Evolutionary conservation across 2,888 invertebrate species (phyloP).

Genomic region (Drosophila imparisetae): DNA sequence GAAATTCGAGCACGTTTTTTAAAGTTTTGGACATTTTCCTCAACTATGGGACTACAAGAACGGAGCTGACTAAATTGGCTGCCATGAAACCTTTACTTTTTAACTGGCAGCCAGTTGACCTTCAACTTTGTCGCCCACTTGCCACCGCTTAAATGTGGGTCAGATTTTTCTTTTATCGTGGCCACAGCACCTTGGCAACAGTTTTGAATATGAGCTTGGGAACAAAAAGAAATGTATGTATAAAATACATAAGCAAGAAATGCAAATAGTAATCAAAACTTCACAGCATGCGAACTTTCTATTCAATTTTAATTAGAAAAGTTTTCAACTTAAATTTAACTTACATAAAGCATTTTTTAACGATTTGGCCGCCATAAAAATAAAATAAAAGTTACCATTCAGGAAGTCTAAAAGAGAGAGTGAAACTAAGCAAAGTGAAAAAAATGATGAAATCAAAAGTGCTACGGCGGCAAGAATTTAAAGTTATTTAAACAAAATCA

Average conservation of each 20-base stretch:
- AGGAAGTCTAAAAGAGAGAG: constrained; percentile 31
- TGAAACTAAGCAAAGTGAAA: constrained; percentile 23
- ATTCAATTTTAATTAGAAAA: constrained; percentile 79
- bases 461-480: neutral
- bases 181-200: constrained; percentile 26
- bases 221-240: constrained; percentile 18
- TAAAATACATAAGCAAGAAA: constrained; percentile 36
- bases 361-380: constrained; percentile 43
- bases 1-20: neutral
- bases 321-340: constrained; percentile 73
- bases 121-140: constrained; percentile 38
- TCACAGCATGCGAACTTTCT: constrained; percentile 62
- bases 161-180: constrained; percentile 24
- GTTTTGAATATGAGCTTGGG: constrained; percentile 38
- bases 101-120: constrained; percentile 38
- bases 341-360: constrained; percentile 44
- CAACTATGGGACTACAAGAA: constrained; percentile 21
- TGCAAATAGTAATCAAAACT: constrained; percentile 76
- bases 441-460: constrained; percentile 29
- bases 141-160: constrained; percentile 34
- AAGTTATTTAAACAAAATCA: neutral
- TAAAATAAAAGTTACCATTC: constrained; percentile 51
- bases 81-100: constrained; percentile 31
- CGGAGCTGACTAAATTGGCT: constrained; percentile 11
- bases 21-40: neutral